Evolutionary conservation across 2,113 vertebrate genomes (phyloP).

Genomic region (Coptodon bakossiorum): DNA sequence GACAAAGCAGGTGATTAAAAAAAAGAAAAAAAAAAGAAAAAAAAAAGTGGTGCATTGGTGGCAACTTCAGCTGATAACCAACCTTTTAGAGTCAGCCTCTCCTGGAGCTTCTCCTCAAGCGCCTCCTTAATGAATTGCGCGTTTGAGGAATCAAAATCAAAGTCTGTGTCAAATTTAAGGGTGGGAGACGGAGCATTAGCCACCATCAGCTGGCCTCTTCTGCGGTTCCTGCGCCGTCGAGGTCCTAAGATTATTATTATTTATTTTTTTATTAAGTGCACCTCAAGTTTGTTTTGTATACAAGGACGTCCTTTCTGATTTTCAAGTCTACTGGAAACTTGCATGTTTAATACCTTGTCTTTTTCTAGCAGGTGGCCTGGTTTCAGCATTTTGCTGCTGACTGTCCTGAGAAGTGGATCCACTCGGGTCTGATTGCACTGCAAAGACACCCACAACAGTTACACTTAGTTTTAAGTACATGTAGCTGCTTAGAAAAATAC

Average conservation of each 20-base stretch:
- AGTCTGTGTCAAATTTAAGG: slow-evolving; percentile 94
- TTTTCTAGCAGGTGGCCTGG: slow-evolving; percentile 79
- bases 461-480: neutral
- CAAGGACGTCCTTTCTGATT: neutral
- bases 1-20: neutral
- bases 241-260: slow-evolving; percentile 65
- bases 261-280: neutral
- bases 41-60: neutral
- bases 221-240: slow-evolving; percentile 81
- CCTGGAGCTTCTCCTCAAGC: slow-evolving; percentile 82
- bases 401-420: slow-evolving; percentile 57
- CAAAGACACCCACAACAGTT: neutral
- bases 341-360: slow-evolving; percentile 75
- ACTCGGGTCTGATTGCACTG: slow-evolving; percentile 52
- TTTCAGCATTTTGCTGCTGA: slow-evolving; percentile 74
- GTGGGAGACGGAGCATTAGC: slow-evolving; percentile 74
- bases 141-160: slow-evolving; percentile 96
- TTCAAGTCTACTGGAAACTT: neutral
- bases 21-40: accelerated
- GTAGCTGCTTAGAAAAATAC: neutral
- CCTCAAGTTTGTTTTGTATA: neutral
- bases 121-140: slow-evolving; percentile 93
- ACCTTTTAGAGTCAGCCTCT: slow-evolving; percentile 82
- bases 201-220: slow-evolving; percentile 83
- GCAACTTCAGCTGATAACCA: neutral